phyloP scores from a whole-genome alignment of 2,113 vertebrate species.

The Anthoscopus minutus region DNA sequence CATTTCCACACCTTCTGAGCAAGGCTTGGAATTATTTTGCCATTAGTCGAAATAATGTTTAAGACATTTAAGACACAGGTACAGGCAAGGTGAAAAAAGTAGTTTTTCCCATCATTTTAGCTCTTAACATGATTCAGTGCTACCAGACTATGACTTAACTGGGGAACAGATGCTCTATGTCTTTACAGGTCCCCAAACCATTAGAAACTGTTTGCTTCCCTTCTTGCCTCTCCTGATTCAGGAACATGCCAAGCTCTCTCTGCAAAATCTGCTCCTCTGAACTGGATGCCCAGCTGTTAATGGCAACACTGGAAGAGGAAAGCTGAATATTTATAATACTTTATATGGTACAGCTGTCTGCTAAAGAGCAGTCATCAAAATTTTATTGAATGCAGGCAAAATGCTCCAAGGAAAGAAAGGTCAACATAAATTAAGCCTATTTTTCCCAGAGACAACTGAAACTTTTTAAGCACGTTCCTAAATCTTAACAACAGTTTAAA shows the following conservation, averaged over 20 bases:
- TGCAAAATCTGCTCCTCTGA: conserved; percentile 76
- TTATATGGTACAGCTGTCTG: conserved; percentile 80
- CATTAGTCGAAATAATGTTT: conserved; percentile 29
- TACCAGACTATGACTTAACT: conserved; percentile 67
- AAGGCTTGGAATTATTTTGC: conserved; percentile 28
- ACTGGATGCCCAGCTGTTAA: conserved; percentile 82
- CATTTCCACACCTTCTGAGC: conserved; percentile 36
- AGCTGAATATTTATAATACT: conserved; percentile 83
- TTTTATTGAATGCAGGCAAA: conserved; percentile 77
- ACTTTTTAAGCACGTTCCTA: conserved; percentile 56
- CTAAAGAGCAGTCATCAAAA: conserved; percentile 82
- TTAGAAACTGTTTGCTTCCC: conserved; percentile 70
- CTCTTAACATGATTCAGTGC: conserved; percentile 74
- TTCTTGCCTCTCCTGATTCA: conserved; percentile 72
- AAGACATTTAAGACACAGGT: conserved; percentile 27
- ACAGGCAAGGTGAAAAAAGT: conserved; percentile 67
- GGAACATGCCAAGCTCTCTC: conserved; percentile 70
- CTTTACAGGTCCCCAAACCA: conserved; percentile 77
- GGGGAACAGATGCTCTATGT: conserved; percentile 76
- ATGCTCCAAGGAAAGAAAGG: conserved; percentile 78
- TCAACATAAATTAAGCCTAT: conserved; percentile 78
- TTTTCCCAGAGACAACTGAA: conserved; percentile 70
- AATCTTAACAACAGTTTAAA: conserved; percentile 58
- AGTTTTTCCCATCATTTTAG: conserved; percentile 61
- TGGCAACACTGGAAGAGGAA: conserved; percentile 73